phyloP scores from a whole-genome alignment of 2,113 vertebrate genomes.

The Cinclus mexicanus region DNA sequence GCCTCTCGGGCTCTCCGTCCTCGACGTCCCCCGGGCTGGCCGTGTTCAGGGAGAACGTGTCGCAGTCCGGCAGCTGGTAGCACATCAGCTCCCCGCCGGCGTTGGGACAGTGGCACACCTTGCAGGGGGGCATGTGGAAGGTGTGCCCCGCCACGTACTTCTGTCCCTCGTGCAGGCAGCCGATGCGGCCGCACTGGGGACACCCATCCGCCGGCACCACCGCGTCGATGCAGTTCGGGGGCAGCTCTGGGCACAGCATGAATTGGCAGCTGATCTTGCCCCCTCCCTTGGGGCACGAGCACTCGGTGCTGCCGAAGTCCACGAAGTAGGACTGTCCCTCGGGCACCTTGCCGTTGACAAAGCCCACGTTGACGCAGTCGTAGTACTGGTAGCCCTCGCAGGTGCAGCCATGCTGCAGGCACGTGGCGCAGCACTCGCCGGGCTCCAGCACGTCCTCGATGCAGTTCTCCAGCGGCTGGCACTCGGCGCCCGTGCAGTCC shows the following conservation, averaged over 20 bases:
- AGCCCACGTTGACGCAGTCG: constrained; percentile 90
- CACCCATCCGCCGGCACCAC: constrained; percentile 84
- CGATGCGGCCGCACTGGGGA: constrained; percentile 86
- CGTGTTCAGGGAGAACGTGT: constrained; percentile 15
- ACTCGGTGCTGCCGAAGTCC: constrained; percentile 95
- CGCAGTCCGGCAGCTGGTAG: constrained; percentile 85
- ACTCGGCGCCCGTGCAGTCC: constrained; percentile 85
- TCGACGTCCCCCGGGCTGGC: constrained; percentile 55
- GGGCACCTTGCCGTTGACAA: constrained; percentile 86
- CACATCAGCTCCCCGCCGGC: constrained; percentile 89
- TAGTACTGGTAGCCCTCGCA: constrained; percentile 97
- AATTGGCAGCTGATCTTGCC: constrained; percentile 94
- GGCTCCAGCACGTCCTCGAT: constrained; percentile 86
- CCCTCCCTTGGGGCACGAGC: constrained; percentile 87
- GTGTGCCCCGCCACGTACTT: constrained; percentile 90
- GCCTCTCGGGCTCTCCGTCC: constrained; percentile 67
- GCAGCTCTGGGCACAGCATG: constrained; percentile 91
- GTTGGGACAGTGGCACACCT: constrained; percentile 89
- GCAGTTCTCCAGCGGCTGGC: constrained; percentile 84
- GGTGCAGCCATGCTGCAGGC: constrained; percentile 84
- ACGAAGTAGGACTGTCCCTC: constrained; percentile 94
- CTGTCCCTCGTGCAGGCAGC: constrained; percentile 79
- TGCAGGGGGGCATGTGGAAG: constrained; percentile 84
- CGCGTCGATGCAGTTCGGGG: constrained; percentile 87
- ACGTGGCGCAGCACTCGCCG: constrained; percentile 83